Evolutionary conservation across 1,140 invertebrate genomes (phyloP), one percentile per base, ranked within the genome.

Genomic region (Monochamus saltuarius): DNA sequence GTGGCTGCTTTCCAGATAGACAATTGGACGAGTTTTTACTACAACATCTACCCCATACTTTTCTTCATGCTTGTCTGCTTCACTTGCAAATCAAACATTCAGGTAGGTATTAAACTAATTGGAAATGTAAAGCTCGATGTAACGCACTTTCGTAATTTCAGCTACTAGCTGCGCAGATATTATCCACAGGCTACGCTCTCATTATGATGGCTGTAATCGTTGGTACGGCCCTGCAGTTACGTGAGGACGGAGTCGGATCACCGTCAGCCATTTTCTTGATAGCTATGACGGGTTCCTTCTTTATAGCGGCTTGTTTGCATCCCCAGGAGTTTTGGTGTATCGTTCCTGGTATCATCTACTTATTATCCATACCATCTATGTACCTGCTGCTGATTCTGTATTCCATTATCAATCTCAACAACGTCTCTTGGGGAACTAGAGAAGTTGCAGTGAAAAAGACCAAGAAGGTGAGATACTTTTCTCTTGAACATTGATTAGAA

Each of bases 131-230:
- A 46, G 17, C 4, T 46, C 7, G 0, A 0, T 7, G 3, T 46
- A 46, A 16, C 9, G 7, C 16, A 46, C 16, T 4, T 3, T 7
- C 4, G 4, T 46, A 46, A 75, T 84, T 82, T 50, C 81, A 95
- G 87, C 83, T 99, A 69, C 76, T 95, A 10, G 86, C 96, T 45
- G 97, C 96, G 4, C 95, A 98, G 78, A 93, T 98, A 66, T 78
- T 98, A 66, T 98, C 95, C 16, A 96, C 96, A 19, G 83, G 87
- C 4, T 99, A 99, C 78, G 95, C 96, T 6, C 84, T 99, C 74
- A 90, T 99, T 61, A 99, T 99, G 97, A 97, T 99, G 89, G 95
- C 97, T 68, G 97, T 99, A 4, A 92, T 99, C 56, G 96, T 99
- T n/a, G 96, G 96, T 85, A 98, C 97, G 0, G 92, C 94, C 0